Conservation (phyloP, 2,797 vertebrate genomes). For the Urocyon cinereoargenteus region DNA sequence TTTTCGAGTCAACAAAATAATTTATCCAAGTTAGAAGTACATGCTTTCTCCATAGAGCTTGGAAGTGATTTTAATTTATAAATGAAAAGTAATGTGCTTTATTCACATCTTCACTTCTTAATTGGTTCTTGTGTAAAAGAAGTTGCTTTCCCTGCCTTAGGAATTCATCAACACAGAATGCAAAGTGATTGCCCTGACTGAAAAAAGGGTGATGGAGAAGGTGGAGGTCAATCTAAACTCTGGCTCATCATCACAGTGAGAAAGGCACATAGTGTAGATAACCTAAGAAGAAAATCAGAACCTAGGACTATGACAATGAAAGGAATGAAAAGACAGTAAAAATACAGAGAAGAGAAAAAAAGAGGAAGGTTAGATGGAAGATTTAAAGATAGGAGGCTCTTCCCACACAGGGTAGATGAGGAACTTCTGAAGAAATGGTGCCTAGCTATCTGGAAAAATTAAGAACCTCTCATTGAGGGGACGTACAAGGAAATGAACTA, state of each 20-base stretch:
- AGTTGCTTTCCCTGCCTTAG: neutral
- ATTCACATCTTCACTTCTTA: conserved; percentile 24
- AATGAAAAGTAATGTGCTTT: conserved; percentile 50
- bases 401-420: neutral
- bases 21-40: conserved; percentile 29
- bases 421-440: neutral
- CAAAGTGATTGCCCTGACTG: neutral
- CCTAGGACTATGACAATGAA: conserved; percentile 20
- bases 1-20: conserved; percentile 56
- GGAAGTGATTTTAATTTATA: conserved; percentile 57
- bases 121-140: neutral
- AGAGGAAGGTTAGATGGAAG: neutral
- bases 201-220: neutral
- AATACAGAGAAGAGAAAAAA: conserved; percentile 6
- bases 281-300: neutral
- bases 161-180: neutral
- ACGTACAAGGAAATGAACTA: neutral
- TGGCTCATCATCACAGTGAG: neutral
- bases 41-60: neutral
- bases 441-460: neutral
- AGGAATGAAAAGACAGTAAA: neutral
- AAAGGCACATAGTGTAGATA: conserved; percentile 1
- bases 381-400: neutral
- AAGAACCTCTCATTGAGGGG: neutral
- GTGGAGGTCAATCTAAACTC: neutral